Evolutionary conservation across 2,113 vertebrate species (phyloP), one percentile per base, ranked within the genome.

Genomic region (Ibidorhyncha struthersii): DNA sequence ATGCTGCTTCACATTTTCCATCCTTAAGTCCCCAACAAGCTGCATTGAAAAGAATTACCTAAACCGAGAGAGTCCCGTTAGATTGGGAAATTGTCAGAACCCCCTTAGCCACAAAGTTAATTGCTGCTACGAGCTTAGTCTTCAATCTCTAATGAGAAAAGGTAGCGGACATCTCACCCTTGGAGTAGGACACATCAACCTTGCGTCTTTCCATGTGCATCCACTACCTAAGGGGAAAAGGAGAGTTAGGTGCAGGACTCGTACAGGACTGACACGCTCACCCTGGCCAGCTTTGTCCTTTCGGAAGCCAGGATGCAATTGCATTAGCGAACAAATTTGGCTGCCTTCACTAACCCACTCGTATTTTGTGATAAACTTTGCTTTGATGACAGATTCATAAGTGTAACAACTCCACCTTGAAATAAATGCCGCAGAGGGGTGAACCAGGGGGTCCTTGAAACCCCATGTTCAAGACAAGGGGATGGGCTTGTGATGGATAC

Each of bases 401-500:
- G 58, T 45, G 14, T 14, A 40, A 45, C 76, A 59, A 21, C 65
- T 53, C 65, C 89, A 65, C 69, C 80, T 69, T 61, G 18, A 43
- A 53, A 47, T 8, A 41, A 77, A 12, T 0, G 6, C 40, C 2
- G 0, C 49, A 13, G 9, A 63, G 22, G 49, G 94, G 12, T 14
- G 93, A 82, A 34, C 73, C 4, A 16, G 43, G 76, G 62, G 63
- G 81, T 23, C 78, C 72, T 6, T 10, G 6, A 19, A 70, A 55
- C 50, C 67, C 95, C 96, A 91, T 38, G 21, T 91, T 89, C 94
- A 79, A 97, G 97, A 96, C 86, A 38, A 94, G 88, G 96, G 94
- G 93, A 91, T 52, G 92, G 96, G 86, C 94, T 93, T 90, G 86
- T 62, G 97, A 94, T 45, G 95, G 97, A 94, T 38, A 58, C 92